Percentiles rank a stretch among this genome's conserved stretches.
Evolutionary conservation across 2,888 invertebrate genomes (phyloP).

Genomic region (Perizoma flavofasciatum): DNA sequence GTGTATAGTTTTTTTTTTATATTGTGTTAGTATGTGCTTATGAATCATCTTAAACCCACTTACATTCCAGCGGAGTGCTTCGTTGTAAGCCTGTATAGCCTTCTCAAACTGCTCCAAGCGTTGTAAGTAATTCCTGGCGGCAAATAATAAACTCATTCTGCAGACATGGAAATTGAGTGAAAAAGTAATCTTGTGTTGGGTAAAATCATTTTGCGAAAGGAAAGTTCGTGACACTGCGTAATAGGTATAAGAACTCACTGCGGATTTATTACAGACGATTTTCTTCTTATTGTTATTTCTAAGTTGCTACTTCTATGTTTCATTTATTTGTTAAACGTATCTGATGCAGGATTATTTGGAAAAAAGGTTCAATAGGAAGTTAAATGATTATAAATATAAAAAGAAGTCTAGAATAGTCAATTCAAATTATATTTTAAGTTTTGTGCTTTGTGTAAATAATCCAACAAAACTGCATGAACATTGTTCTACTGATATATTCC

Average conservation of each 20-base stretch:
- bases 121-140: constrained; percentile 73
- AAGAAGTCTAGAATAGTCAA: no score
- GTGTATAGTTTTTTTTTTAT: no score
- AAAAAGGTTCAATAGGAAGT: no score
- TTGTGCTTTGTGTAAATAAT: no score
- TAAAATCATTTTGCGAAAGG: constrained; percentile 27
- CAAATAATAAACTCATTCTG: constrained; percentile 37
- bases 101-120: constrained; percentile 74
- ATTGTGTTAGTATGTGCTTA: no score
- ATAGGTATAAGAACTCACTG: constrained; percentile 12
- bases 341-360: not conserved
- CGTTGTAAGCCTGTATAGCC: constrained; percentile 73
- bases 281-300: not conserved
- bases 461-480: no score
- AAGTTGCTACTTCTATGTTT: no score
- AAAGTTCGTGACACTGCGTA: constrained; percentile 24
- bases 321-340: not conserved
- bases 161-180: constrained; percentile 33
- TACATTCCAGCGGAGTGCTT: constrained; percentile 76
- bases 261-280: constrained; percentile 2
- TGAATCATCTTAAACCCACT: constrained; percentile 43
- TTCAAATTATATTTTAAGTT: no score
- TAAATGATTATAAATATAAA: no score
- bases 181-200: constrained; percentile 36
- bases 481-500: not conserved